Conservation (phyloP, 2,797 vertebrate genomes). For the Vultur gryphus region DNA sequence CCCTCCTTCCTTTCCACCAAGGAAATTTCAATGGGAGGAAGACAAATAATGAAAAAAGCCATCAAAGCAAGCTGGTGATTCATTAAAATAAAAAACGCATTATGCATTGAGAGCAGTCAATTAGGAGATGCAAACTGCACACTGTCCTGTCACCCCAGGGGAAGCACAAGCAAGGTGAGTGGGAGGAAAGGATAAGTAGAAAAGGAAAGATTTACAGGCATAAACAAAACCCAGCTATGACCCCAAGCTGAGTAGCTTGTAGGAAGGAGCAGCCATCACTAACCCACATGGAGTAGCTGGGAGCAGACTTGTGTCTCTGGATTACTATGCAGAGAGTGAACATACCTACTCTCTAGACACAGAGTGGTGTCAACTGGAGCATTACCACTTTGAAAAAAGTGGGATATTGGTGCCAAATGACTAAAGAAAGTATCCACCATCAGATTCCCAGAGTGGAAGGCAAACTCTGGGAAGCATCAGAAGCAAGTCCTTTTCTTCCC, state of each 20-base stretch:
- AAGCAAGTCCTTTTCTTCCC: background rate
- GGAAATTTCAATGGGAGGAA: constrained; percentile 50
- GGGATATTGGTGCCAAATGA: background rate
- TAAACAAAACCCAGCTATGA: constrained; percentile 51
- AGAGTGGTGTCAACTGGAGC: background rate
- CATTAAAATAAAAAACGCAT: constrained; percentile 69
- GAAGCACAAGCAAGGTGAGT: constrained; percentile 30
- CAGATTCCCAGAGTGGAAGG: background rate
- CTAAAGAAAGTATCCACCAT: background rate
- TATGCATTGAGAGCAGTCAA: constrained; percentile 62
- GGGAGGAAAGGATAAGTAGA: constrained; percentile 49
- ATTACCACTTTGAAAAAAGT: background rate
- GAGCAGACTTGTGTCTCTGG: background rate
- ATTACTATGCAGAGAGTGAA: background rate
- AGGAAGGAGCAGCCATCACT: background rate
- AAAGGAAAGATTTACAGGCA: constrained; percentile 43
- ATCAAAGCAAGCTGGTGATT: constrained; percentile 58
- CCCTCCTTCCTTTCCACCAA: constrained; percentile 26
- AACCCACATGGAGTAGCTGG: background rate
- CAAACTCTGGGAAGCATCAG: background rate
- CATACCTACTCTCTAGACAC: background rate
- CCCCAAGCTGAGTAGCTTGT: constrained; percentile 16
- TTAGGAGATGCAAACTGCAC: constrained; percentile 52
- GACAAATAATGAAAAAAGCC: constrained; percentile 54
- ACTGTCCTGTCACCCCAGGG: constrained; percentile 48